These are phyloP conservation scores for Probosciger aterrimus DNA, from an alignment of 2,113 vertebrate genomes.

Conservation along the genomic window DNA sequence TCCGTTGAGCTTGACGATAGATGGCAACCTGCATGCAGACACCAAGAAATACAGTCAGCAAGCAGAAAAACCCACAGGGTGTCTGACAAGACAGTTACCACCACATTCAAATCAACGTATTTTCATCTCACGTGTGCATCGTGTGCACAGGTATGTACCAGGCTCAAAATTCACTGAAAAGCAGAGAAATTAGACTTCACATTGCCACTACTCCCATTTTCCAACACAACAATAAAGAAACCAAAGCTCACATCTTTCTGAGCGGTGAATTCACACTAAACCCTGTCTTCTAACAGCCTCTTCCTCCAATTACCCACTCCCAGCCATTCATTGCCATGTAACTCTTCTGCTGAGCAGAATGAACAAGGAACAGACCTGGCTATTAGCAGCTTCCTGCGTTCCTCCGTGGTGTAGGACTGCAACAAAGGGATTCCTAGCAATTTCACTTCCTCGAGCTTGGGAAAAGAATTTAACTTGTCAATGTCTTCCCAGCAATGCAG, in stretches of 20 bases:
- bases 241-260: neutral
- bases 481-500: conserved; percentile 93
- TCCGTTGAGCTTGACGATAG: conserved; percentile 88
- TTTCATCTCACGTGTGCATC: neutral
- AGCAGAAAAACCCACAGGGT: neutral
- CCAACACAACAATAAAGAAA: neutral
- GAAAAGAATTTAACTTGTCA: conserved; percentile 91
- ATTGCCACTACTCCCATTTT: neutral
- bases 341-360: neutral
- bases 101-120: neutral
- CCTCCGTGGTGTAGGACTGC: conserved; percentile 87
- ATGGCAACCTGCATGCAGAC: conserved; percentile 81
- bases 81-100: neutral
- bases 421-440: conserved; percentile 90
- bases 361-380: conserved; percentile 75
- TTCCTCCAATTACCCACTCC: neutral
- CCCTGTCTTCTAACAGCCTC: neutral
- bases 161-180: neutral
- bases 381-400: conserved; percentile 88
- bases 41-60: neutral
- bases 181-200: neutral
- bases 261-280: neutral
- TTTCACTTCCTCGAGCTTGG: conserved; percentile 91
- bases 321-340: neutral
- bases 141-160: fast-evolving